Conservation (phyloP, 2,888 invertebrate species). For the Philonicus albiceps region DNA sequence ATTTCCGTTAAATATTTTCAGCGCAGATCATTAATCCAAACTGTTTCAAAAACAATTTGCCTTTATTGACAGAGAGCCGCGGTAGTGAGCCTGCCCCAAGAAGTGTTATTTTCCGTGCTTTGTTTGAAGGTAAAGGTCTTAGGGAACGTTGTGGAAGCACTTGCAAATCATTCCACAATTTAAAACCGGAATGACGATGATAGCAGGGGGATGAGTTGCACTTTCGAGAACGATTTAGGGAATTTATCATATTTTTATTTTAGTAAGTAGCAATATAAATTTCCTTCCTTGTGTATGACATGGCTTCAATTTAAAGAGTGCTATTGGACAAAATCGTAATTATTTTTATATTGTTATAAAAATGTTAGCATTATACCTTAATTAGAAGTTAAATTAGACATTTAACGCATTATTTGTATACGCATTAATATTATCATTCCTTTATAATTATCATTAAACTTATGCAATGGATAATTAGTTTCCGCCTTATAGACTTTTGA, state of each 20-base stretch:
- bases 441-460: too few relatives aligned
- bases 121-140: neutral
- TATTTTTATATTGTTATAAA: neutral
- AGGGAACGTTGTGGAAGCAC: neutral
- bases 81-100: neutral
- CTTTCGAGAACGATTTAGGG: neutral
- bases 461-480: too few relatives aligned
- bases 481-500: too few relatives aligned
- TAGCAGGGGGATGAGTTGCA: neutral
- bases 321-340: neutral
- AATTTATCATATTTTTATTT: neutral
- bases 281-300: neutral
- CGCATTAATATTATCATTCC: too few relatives aligned
- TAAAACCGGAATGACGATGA: neutral
- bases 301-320: neutral
- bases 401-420: too few relatives aligned
- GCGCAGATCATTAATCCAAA: neutral
- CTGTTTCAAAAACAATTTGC: neutral
- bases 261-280: neutral
- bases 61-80: neutral
- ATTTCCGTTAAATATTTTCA: neutral
- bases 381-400: too few relatives aligned
- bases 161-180: neutral
- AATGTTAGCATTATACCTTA: too few relatives aligned
- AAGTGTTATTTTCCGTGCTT: neutral